Evolutionary conservation across 2,113 vertebrate genomes (phyloP).

Genomic region (Myodes glareolus): DNA sequence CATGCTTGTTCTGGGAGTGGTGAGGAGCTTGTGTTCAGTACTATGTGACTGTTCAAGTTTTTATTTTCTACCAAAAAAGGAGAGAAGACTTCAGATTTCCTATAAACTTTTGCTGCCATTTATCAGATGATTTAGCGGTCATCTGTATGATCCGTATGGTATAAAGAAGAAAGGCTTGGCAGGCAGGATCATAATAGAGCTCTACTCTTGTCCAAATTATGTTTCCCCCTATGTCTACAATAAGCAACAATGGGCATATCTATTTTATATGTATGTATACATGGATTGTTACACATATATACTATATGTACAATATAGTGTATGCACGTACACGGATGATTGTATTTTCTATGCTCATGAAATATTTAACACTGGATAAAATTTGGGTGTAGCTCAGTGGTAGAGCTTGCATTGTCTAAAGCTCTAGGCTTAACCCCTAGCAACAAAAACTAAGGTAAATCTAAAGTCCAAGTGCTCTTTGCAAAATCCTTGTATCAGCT

Average conservation of each 20-base stretch:
- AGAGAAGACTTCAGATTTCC: neutral
- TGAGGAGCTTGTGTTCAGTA: neutral
- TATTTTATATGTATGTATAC: neutral
- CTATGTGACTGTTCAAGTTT: neutral
- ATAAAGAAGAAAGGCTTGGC: neutral
- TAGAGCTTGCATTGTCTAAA: neutral
- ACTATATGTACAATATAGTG: neutral
- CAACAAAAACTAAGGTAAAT: neutral
- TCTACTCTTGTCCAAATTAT: neutral
- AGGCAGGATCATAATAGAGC: neutral
- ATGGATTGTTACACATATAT: neutral
- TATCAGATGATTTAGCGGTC: neutral
- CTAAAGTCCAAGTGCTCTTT: neutral
- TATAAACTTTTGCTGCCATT: neutral
- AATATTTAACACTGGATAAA: neutral
- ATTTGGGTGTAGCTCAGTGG: neutral
- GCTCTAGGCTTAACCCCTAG: neutral
- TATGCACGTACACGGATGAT: neutral
- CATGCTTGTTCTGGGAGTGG: neutral
- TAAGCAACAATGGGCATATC: neutral
- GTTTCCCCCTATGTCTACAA: neutral
- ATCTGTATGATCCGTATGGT: too few species aligned
- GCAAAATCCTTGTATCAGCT: neutral
- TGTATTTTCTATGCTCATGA: neutral
- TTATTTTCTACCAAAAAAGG: neutral